Base-by-base conservation (phyloP, 2,888 invertebrate species). In the Drosophila neonasuta region DNA sequence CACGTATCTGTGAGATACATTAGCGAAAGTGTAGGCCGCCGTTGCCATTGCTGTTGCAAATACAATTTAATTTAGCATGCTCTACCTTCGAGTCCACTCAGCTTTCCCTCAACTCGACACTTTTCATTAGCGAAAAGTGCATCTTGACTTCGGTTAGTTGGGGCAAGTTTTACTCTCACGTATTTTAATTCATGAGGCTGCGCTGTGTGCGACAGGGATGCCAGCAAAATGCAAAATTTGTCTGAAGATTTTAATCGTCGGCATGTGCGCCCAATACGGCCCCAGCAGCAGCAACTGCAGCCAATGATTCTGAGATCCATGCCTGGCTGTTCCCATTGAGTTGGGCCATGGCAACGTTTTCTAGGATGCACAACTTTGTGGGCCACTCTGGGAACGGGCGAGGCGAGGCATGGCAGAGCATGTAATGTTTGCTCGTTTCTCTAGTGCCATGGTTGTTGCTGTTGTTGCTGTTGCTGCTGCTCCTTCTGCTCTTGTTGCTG, bases 161-260 rank as follows among this genome's bases (percentile, higher is more conserved):
- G 9, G 36, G n/a, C 30, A 42, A 45, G 13, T 5, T 62, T 13
- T 29, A 29, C 54, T 62, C 48, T 49, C 51, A 17, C 59, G 77
- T 59, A 57, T 68, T 80, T 88, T 88, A 87, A 88, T 88, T 88
- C 88, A 88, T 86, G 84, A 75, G 75, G 63, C 72, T 57, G 74
- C 67, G 44, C 66, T 74, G 68, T 63, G 71, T 77, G 77, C 67
- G 79, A 85, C 79, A 70, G 83, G 66, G 86, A 81, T 76, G 81
- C 84, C 79, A 82, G 79, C 76, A 74, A 80, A 82, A 79, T 80
- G 79, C 79, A 77, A 88, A 84, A 86, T 84, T 87, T 88, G 88
- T 90, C 90, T 90, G 89, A 78, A 89, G 89, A 90, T 89, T 88
- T 87, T 86, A 87, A 89, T 90, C 90, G 86, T 74, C 74, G 79